Percentiles rank a stretch among this genome's conserved stretches.
Evolutionary conservation across 1,140 invertebrate genomes (phyloP).

Genomic region (Solenopsis invicta): DNA sequence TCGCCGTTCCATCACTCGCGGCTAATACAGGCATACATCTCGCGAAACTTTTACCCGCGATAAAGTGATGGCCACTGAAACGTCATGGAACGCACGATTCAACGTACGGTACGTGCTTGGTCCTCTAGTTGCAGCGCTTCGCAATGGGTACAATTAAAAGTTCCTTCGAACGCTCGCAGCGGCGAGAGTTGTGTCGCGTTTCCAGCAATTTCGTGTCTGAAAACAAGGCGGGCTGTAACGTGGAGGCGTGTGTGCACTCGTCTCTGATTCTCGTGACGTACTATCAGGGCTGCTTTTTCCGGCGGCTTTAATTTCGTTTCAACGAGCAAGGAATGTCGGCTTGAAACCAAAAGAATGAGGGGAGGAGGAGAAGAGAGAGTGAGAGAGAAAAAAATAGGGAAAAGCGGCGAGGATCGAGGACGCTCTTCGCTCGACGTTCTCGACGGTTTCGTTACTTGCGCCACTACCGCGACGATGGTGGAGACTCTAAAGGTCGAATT

Average conservation of each 20-base stretch:
- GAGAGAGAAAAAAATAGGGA: conserved; percentile 23
- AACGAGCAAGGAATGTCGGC: conserved; percentile 68
- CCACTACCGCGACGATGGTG: conserved; percentile 62
- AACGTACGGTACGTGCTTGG: conserved; percentile 10
- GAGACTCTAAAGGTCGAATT: conserved; percentile 81
- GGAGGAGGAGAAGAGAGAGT: no score
- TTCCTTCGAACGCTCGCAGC: conserved; percentile 24
- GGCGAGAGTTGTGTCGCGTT: conserved; percentile 15
- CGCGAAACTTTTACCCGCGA: conserved; percentile 24
- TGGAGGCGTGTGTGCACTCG: conserved; percentile 41
- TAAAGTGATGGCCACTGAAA: conserved; percentile 35
- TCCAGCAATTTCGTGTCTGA: conserved; percentile 47
- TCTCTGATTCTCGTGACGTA: conserved; percentile 32
- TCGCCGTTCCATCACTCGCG: not conserved
- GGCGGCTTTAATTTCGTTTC: conserved; percentile 82
- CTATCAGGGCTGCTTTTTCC: conserved; percentile 53
- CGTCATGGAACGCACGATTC: conserved; percentile 10
- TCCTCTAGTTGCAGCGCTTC: not conserved
- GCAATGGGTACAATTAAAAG: conserved; percentile 53
- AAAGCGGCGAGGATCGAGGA: conserved; percentile 69
- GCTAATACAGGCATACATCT: not conserved
- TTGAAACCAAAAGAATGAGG: conserved; percentile 65
- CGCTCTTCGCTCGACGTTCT: conserved; percentile 58
- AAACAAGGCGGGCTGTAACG: conserved; percentile 51
- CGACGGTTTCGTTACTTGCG: conserved; percentile 76